Evolutionary conservation across 2,113 vertebrate species (phyloP), one percentile per base, ranked within the genome.

Genomic region (Hoplias malabaricus): DNA sequence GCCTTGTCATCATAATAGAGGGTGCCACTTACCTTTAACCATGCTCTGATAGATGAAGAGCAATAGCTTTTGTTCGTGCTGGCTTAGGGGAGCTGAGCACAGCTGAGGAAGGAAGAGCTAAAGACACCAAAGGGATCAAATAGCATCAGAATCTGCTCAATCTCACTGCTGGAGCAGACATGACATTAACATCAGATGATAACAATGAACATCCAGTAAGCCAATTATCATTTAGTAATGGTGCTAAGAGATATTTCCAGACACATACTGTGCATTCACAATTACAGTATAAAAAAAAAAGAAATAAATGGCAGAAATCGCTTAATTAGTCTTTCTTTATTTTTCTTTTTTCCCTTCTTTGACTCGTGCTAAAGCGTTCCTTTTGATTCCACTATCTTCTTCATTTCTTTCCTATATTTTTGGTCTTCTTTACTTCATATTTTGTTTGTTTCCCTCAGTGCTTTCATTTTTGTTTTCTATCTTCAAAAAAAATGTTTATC

Each of bases 11-110:
- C 82, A 74, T 87, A 87, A 85, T 82, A 62, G 72, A 82, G 67
- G 78, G 74, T 77, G 73, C 83, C 87, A 87, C 88, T 88, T 91
- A 91, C 88, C 89, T 88, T 88, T 50, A 86, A 87, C 81, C 82
- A 83, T 84, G 84, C 81, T 87, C 70, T 75, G 29, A 13, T 80
- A 83, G 78, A 85, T 78, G 61, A 89, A 82, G 67, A 81, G 81
- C 83, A 78, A 86, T 76, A 57, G 54, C 25, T 73, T 68, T 69
- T 77, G 67, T 72, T 73, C 61, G 9, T 23, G 71, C 33, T 59
- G 53, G 31, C n/a, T 48, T 8, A 4, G 10, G 31, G 2, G 36
- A 61, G 29, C 40, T 19, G 25, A 46, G 48, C 70, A 43, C 67
- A 75, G 77, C 78, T 86, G n/a, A 10, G 6, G 77, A 87, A 84